Evolutionary conservation across 2,888 invertebrate species (phyloP).

Genomic region (Dendrolimus houi): DNA sequence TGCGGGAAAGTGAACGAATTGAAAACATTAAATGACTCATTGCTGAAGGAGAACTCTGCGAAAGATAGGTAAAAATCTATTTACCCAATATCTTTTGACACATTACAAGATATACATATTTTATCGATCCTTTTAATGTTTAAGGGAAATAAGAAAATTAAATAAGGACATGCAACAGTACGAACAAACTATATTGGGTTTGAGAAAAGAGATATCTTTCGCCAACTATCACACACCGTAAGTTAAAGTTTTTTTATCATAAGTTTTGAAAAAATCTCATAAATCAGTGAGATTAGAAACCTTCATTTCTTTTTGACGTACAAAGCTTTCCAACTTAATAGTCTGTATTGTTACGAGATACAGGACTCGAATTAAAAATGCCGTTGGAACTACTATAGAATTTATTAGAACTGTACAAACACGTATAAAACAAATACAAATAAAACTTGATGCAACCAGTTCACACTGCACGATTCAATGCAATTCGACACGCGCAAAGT

Average conservation of each 20-base stretch:
- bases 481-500: too few relatives aligned
- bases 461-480: too few relatives aligned
- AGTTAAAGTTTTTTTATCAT: slow-evolving; percentile 14
- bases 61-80: slow-evolving; percentile 44
- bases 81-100: neutral
- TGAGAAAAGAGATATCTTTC: slow-evolving; percentile 37
- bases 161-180: slow-evolving; percentile 45
- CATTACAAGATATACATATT: neutral
- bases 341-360: too few relatives aligned
- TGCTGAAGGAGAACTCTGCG: slow-evolving; percentile 43
- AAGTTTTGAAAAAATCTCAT: too few relatives aligned
- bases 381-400: too few relatives aligned
- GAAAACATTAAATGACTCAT: slow-evolving; percentile 37
- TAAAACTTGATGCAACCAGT: too few relatives aligned
- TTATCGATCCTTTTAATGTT: neutral
- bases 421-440: too few relatives aligned
- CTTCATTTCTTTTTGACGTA: too few relatives aligned
- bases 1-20: slow-evolving; percentile 29
- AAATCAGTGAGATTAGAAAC: too few relatives aligned
- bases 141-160: slow-evolving; percentile 51
- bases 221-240: slow-evolving; percentile 32
- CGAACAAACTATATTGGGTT: slow-evolving; percentile 39
- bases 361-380: too few relatives aligned
- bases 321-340: too few relatives aligned
- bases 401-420: too few relatives aligned